These are phyloP conservation scores for Drosophila sp. DNA, from an alignment of 1,140 invertebrate genomes.

Conservation along the genomic window DNA sequence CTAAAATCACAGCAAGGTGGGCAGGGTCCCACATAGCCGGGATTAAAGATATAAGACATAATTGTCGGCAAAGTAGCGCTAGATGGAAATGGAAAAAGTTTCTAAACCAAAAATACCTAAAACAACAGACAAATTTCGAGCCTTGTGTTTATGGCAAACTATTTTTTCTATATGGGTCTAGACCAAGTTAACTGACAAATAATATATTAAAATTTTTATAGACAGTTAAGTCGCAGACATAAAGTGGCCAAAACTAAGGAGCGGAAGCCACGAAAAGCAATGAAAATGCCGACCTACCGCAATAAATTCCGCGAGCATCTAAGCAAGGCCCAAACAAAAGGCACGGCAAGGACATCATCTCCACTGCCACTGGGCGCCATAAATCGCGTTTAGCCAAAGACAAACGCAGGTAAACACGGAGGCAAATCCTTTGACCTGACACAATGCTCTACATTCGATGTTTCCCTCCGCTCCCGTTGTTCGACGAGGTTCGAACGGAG, in stretches of 20 bases:
- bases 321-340: conserved; percentile 63
- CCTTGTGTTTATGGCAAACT: background rate
- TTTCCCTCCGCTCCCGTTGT: conserved; percentile 31
- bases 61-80: background rate
- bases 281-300: conserved; percentile 81
- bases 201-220: conserved; percentile 5
- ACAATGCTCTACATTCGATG: conserved; percentile 81
- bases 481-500: conserved; percentile 41
- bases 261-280: conserved; percentile 39
- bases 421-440: conserved; percentile 73
- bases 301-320: conserved; percentile 72
- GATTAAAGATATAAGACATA: conserved; percentile 20
- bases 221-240: conserved; percentile 39
- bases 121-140: conserved; percentile 9
- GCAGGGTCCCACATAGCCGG: conserved; percentile 18
- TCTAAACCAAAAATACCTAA: background rate
- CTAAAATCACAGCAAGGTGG: background rate
- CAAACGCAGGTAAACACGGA: conserved; percentile 43
- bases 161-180: conserved; percentile 3
- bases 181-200: background rate
- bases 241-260: conserved; percentile 2
- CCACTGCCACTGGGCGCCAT: conserved; percentile 42
- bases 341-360: conserved; percentile 30
- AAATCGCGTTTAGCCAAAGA: conserved; percentile 75
- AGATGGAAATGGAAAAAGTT: background rate